A percentile compares a stretch with the other conserved stretches of the same genome.
These are phyloP conservation scores for Maconellicoccus hirsutus DNA, from an alignment of 1,140 invertebrate genomes.

Conservation along the genomic window DNA sequence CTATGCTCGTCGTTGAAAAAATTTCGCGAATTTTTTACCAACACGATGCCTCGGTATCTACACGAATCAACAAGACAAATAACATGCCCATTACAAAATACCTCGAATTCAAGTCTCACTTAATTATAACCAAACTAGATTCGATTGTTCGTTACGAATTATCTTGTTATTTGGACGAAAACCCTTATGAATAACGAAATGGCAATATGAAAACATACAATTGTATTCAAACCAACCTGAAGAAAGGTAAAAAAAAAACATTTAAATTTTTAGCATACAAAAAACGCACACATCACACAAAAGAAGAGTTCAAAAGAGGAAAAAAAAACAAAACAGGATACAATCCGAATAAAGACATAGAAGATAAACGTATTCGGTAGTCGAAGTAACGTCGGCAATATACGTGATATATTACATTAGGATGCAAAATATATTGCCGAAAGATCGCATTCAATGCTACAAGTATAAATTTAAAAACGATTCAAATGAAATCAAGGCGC, in stretches of 20 bases:
- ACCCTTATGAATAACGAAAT: background rate
- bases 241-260: background rate
- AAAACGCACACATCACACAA: background rate
- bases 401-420: slow-evolving; percentile 22
- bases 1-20: no score
- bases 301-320: background rate
- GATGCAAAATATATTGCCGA: slow-evolving; percentile 21
- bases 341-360: slow-evolving; percentile 15
- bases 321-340: background rate
- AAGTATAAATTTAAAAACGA: slow-evolving; percentile 22
- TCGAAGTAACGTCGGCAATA: slow-evolving; percentile 21
- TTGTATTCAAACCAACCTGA: background rate
- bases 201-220: background rate
- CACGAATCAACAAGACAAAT: background rate
- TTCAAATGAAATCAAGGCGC: slow-evolving; percentile 22
- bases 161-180: background rate
- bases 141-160: background rate
- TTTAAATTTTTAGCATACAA: background rate
- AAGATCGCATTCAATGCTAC: slow-evolving; percentile 17
- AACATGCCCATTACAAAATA: background rate
- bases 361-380: slow-evolving; percentile 19
- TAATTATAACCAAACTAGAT: background rate
- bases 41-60: background rate
- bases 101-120: background rate
- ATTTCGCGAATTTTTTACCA: no score